Evolutionary conservation across 2,888 invertebrate genomes (phyloP).

Genomic region (Netelia fuscicornis): DNA sequence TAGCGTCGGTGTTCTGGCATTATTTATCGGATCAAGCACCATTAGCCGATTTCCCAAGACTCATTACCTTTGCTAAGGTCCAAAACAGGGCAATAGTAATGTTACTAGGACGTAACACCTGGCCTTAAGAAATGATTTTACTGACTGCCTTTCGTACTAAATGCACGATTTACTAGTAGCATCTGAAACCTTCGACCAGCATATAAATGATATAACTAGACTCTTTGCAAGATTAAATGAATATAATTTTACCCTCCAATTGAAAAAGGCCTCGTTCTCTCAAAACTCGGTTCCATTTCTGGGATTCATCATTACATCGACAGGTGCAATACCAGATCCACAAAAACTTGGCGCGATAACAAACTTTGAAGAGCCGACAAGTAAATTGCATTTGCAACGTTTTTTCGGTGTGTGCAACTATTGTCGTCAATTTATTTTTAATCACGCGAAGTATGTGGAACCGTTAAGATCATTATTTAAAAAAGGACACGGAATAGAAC

Average conservation of each 20-base stretch:
- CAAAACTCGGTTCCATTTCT: slow-evolving; percentile 40
- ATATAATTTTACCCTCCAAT: slow-evolving; percentile 70
- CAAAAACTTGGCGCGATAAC: slow-evolving; percentile 67
- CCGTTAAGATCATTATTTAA: slow-evolving; percentile 38
- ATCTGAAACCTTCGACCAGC: slow-evolving; percentile 71
- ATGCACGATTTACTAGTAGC: slow-evolving; percentile 77
- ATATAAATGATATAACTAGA: slow-evolving; percentile 67
- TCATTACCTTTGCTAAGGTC: too few relatives aligned
- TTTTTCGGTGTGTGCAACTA: slow-evolving; percentile 62
- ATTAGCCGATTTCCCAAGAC: too few relatives aligned
- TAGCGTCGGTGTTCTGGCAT: too few relatives aligned
- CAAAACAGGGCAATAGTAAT: too few relatives aligned
- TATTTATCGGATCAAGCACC: too few relatives aligned
- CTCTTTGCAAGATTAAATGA: slow-evolving; percentile 68
- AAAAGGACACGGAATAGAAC: slow-evolving; percentile 33
- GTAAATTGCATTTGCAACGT: slow-evolving; percentile 70
- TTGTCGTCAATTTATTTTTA: slow-evolving; percentile 45
- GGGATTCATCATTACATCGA: slow-evolving; percentile 48
- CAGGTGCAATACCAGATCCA: slow-evolving; percentile 40
- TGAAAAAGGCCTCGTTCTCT: slow-evolving; percentile 71
- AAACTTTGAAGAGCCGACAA: slow-evolving; percentile 12
- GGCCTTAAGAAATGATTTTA: slow-evolving; percentile 72
- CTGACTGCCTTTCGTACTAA: slow-evolving; percentile 72
- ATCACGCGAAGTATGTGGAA: slow-evolving; percentile 43
- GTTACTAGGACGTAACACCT: neutral